Conservation (phyloP, 2,113 vertebrate species). For the Eurystomus gularis region DNA sequence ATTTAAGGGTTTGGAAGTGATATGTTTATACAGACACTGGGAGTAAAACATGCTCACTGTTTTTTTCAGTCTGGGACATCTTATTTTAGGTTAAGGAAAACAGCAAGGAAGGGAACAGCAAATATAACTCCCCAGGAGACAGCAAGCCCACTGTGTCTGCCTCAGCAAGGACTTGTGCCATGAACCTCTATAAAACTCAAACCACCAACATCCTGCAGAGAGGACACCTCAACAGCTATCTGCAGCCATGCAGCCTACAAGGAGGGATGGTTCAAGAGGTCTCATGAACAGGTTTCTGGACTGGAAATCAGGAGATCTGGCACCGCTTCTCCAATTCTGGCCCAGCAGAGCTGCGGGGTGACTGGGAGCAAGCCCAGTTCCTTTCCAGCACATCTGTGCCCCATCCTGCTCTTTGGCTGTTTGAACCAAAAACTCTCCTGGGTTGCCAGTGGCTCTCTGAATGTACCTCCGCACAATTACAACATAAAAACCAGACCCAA, state of each 20-base stretch:
- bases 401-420: neutral
- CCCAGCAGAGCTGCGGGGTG: neutral
- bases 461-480: rapidly evolving
- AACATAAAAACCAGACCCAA: neutral
- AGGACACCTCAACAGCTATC: neutral
- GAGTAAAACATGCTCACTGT: neutral
- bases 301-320: neutral
- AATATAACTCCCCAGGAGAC: constrained; percentile 37
- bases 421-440: neutral
- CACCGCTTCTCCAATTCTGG: neutral
- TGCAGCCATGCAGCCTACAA: neutral
- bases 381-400: neutral
- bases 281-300: neutral
- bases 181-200: neutral
- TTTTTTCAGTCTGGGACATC: neutral
- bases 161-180: neutral
- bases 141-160: neutral
- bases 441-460: neutral
- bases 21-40: constrained; percentile 32
- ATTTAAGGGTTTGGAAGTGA: neutral
- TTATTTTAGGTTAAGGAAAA: constrained; percentile 52
- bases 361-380: neutral
- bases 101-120: constrained; percentile 4
- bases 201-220: rapidly evolving
- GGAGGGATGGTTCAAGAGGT: neutral